phyloP scores from a whole-genome alignment of 2,888 invertebrate genomes.

The Clivina fossor region DNA sequence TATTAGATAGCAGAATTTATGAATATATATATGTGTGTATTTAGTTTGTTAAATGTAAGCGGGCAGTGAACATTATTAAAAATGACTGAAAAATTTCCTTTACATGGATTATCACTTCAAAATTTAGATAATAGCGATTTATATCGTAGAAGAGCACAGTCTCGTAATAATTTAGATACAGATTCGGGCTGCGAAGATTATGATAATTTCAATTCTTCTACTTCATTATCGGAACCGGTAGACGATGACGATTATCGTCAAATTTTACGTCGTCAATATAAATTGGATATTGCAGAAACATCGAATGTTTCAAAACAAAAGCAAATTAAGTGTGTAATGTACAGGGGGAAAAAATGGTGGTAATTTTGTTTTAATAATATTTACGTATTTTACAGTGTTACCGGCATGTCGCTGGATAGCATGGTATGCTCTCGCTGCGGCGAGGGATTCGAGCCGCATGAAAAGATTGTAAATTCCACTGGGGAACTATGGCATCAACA shows the following conservation, averaged over 20 bases:
- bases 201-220: conserved; percentile 33
- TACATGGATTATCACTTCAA: conserved; percentile 44
- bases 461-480: conserved; percentile 98
- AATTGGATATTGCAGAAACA: conserved; percentile 4
- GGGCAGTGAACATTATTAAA: too few relatives aligned
- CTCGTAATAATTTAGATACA: conserved; percentile 38
- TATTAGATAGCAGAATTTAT: too few relatives aligned
- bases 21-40: too few relatives aligned
- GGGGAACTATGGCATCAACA: conserved; percentile 99
- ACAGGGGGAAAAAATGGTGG: not conserved
- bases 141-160: conserved; percentile 46
- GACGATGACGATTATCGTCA: conserved; percentile 17
- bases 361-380: conserved; percentile 29
- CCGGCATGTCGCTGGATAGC: conserved; percentile 81
- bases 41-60: too few relatives aligned
- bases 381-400: conserved; percentile 56
- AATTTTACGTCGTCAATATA: conserved; percentile 21
- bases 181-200: conserved; percentile 41
- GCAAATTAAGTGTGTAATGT: conserved; percentile 39
- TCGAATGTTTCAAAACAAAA: conserved; percentile 17
- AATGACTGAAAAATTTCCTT: conserved; percentile 22
- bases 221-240: conserved; percentile 40
- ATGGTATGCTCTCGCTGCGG: conserved; percentile 95
- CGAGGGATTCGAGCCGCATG: conserved; percentile 93
- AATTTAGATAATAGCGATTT: conserved; percentile 48